These are phyloP conservation scores for Drosophila macrothrix DNA, from an alignment of 2,888 invertebrate species.

Conservation along the genomic window DNA sequence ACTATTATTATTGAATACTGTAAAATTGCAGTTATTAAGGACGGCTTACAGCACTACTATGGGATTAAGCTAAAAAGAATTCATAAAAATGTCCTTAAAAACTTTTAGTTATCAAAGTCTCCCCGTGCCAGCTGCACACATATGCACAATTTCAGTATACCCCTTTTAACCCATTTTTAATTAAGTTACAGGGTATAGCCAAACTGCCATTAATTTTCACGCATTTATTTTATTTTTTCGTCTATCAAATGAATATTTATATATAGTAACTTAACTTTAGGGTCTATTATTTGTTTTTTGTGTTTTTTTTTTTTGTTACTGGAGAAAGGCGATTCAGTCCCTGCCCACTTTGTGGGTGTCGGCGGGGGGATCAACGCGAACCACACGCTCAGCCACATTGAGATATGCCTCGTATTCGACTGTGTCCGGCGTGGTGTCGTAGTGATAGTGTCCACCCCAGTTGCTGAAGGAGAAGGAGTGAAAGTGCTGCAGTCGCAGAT, in stretches of 20 bases:
- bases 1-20: too few relatives aligned
- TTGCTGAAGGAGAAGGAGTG: conserved; percentile 94
- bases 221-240: conserved; percentile 7
- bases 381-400: conserved; percentile 89
- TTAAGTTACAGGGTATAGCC: background rate
- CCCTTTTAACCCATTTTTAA: background rate
- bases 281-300: background rate
- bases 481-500: conserved; percentile 97
- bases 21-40: too few relatives aligned
- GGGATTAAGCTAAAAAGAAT: background rate
- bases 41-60: too few relatives aligned
- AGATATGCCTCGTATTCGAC: conserved; percentile 96
- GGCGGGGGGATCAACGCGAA: conserved; percentile 91
- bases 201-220: conserved; percentile 8
- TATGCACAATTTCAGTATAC: background rate
- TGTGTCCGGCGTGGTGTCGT: conserved; percentile 95
- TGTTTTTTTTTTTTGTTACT: too few relatives aligned
- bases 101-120: background rate
- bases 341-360: conserved; percentile 90
- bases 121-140: background rate
- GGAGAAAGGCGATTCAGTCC: conserved; percentile 86
- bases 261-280: conserved; percentile 6
- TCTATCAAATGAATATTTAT: background rate
- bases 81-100: background rate
- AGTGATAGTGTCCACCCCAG: conserved; percentile 98